Conservation (phyloP, 2,888 invertebrate species). For the Terebella lapidaria region DNA sequence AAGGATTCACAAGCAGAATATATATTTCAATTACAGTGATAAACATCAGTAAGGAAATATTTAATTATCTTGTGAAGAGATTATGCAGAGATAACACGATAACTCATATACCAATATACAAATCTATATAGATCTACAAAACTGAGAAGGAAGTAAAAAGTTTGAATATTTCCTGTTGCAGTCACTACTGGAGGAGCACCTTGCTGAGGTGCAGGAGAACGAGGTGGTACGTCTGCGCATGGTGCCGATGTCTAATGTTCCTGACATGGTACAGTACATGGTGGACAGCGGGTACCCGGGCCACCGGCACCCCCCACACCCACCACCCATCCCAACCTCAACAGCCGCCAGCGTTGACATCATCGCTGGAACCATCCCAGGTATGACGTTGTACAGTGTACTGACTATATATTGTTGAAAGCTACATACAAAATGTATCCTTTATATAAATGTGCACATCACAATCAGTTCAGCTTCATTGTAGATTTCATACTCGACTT, state of each 20-base stretch:
- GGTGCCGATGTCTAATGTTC: slow-evolving; percentile 64
- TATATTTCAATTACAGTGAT: no score
- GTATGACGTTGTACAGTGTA: slow-evolving; percentile 28
- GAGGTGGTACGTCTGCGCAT: slow-evolving; percentile 68
- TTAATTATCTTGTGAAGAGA: no score
- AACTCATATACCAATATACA: no score
- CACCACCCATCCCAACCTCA: slow-evolving; percentile 4
- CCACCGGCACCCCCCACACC: neutral
- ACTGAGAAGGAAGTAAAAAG: no score
- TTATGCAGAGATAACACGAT: no score
- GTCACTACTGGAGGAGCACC: slow-evolving; percentile 76
- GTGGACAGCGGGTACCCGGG: slow-evolving; percentile 53
- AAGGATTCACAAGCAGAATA: no score
- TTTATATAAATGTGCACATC: no score
- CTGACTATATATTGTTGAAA: neutral
- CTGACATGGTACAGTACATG: slow-evolving; percentile 88
- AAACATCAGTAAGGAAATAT: no score
- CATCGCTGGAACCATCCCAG: slow-evolving; percentile 50
- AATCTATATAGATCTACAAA: no score
- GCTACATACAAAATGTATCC: neutral
- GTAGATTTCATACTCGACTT: no score
- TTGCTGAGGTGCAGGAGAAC: slow-evolving; percentile 65
- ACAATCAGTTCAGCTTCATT: no score
- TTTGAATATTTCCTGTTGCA: slow-evolving; percentile 41
- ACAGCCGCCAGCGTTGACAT: slow-evolving; percentile 39